Evolutionary conservation across 2,113 vertebrate species (phyloP).

Genomic region (Pimephales promelas): DNA sequence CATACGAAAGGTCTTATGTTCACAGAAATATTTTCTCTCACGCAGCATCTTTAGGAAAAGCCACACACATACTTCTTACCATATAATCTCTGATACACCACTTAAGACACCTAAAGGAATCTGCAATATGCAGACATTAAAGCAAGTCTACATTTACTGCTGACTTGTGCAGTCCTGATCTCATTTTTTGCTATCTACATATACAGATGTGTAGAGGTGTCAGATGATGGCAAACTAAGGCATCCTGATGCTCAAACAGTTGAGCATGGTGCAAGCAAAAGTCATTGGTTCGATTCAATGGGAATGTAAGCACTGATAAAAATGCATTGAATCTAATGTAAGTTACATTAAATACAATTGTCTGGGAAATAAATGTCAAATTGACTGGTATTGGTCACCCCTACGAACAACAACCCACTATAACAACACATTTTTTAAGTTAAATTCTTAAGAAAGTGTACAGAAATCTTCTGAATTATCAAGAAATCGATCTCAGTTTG

Average conservation of each 20-base stretch:
- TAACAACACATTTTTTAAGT: no score
- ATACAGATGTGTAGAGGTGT: neutral
- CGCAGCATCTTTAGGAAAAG: slow-evolving; percentile 1
- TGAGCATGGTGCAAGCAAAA: neutral
- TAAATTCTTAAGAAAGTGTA: no score
- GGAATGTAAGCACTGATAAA: neutral
- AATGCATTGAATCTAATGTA: neutral
- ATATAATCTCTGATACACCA: slow-evolving; percentile 15
- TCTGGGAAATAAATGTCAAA: neutral
- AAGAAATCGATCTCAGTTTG: neutral
- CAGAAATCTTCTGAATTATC: neutral
- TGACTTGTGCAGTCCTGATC: neutral
- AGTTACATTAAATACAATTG: neutral
- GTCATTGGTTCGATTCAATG: neutral
- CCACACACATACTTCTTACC: neutral
- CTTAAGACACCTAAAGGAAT: slow-evolving; percentile 28
- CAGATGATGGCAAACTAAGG: neutral
- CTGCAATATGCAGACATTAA: neutral
- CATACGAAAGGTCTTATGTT: slow-evolving; percentile 10
- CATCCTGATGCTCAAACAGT: neutral
- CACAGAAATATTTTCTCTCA: neutral
- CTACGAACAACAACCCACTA: no score
- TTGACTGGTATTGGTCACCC: no score
- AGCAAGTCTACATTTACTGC: slow-evolving; percentile 10
- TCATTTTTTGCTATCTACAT: neutral